Percentiles rank a stretch among this genome's conserved stretches.
Conservation (phyloP, 2,888 invertebrate species). For the Smittia sp. region DNA sequence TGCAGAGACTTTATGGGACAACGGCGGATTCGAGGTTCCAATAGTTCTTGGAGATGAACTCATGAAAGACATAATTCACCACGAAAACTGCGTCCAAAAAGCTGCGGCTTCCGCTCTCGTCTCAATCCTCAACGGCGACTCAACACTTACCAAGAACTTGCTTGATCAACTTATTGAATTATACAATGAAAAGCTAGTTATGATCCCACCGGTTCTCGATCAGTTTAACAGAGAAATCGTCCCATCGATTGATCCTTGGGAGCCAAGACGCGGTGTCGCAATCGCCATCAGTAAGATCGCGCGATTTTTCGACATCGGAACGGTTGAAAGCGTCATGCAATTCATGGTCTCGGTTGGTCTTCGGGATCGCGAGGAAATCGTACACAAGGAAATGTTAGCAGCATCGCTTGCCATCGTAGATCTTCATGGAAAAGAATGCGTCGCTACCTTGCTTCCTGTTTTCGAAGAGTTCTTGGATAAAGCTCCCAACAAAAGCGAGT, state of each 20-base stretch:
- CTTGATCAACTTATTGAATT: slow-evolving; percentile 66
- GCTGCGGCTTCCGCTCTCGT: slow-evolving; percentile 80
- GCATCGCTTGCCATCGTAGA: slow-evolving; percentile 92
- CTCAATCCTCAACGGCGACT: slow-evolving; percentile 60
- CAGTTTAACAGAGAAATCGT: slow-evolving; percentile 87
- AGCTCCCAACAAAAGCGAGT: slow-evolving; percentile 85
- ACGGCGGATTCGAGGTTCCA: slow-evolving; percentile 57
- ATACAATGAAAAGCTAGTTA: slow-evolving; percentile 73
- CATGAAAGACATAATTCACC: slow-evolving; percentile 72
- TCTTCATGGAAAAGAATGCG: slow-evolving; percentile 82
- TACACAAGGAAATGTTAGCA: slow-evolving; percentile 86
- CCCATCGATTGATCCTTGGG: slow-evolving; percentile 86
- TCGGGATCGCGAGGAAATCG: slow-evolving; percentile 77
- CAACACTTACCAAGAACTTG: slow-evolving; percentile 57
- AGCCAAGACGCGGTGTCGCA: slow-evolving; percentile 83
- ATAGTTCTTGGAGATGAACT: slow-evolving; percentile 53
- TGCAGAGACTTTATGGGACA: slow-evolving; percentile 64
- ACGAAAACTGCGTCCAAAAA: slow-evolving; percentile 76
- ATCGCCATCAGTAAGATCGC: slow-evolving; percentile 78
- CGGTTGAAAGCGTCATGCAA: slow-evolving; percentile 68
- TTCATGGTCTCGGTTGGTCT: slow-evolving; percentile 85
- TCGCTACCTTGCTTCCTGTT: slow-evolving; percentile 77
- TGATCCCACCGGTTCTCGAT: slow-evolving; percentile 83
- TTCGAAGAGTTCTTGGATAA: slow-evolving; percentile 92
- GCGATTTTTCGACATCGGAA: slow-evolving; percentile 60